Evolutionary conservation across 2,797 vertebrate species (phyloP).

Genomic region (Petrocephalus schoutedeni): DNA sequence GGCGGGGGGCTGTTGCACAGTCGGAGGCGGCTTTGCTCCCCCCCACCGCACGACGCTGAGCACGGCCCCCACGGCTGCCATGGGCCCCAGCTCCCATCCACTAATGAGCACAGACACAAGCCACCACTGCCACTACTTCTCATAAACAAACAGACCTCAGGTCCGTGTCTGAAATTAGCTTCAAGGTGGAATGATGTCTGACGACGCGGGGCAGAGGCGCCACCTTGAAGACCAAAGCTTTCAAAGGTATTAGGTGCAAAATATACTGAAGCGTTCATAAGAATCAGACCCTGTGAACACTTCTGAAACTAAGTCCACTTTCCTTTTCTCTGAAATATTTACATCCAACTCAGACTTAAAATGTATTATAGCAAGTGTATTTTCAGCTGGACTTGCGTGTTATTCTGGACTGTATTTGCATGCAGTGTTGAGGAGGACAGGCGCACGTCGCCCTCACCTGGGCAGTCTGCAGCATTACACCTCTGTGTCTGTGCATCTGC

Average conservation of each 20-base stretch:
- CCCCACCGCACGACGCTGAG: slow-evolving; percentile 82
- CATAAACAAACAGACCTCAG: neutral
- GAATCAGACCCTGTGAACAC: too few species aligned
- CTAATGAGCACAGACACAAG: slow-evolving; percentile 52
- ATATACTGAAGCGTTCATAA: neutral
- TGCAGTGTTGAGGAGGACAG: neutral
- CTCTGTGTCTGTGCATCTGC: slow-evolving; percentile 83
- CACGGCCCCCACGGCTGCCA: slow-evolving; percentile 87
- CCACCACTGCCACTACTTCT: too few species aligned
- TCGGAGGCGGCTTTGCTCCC: slow-evolving; percentile 73
- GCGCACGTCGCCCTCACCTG: slow-evolving; percentile 64
- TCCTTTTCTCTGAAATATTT: neutral
- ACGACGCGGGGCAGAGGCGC: neutral
- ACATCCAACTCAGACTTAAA: neutral
- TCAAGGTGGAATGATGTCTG: neutral
- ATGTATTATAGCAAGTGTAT: neutral
- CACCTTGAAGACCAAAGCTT: neutral
- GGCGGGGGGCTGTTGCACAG: slow-evolving; percentile 74
- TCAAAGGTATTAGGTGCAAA: neutral
- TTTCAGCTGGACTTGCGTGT: neutral
- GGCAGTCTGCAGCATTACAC: slow-evolving; percentile 71
- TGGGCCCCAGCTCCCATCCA: slow-evolving; percentile 82
- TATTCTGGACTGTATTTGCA: neutral
- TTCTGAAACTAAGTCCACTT: neutral
- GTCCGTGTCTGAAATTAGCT: neutral